A percentile compares a stretch with the other conserved stretches of the same genome.
Conservation (phyloP, 2,888 invertebrate genomes). For the Cyaniris semiargus region DNA sequence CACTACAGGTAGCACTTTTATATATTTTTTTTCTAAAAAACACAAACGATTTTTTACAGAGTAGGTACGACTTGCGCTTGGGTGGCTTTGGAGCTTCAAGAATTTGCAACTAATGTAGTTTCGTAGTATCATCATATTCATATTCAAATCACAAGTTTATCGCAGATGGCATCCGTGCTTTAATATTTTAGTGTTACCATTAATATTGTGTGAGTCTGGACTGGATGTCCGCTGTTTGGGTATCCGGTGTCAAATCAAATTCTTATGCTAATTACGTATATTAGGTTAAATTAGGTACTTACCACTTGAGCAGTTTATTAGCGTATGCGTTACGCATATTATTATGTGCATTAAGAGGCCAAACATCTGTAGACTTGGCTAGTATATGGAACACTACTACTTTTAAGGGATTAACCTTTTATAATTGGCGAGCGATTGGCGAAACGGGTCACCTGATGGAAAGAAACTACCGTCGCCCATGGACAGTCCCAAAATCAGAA, state of each 20-base stretch:
- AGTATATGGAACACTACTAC: too few relatives aligned
- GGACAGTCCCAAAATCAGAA: too few relatives aligned
- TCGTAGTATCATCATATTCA: constrained; percentile 27
- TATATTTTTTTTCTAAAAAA: not conserved
- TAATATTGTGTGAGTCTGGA: constrained; percentile 57
- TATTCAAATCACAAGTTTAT: constrained; percentile 39
- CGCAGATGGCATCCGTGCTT: constrained; percentile 44
- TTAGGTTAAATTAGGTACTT: not conserved
- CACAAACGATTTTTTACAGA: not conserved
- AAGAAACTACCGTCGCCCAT: too few relatives aligned
- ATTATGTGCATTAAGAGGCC: too few relatives aligned
- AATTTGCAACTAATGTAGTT: not conserved
- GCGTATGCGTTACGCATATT: not conserved
- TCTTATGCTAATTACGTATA: not conserved
- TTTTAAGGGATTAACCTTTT: too few relatives aligned
- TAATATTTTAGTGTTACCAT: constrained; percentile 48
- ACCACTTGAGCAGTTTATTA: not conserved
- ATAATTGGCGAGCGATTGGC: too few relatives aligned
- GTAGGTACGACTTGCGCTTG: not conserved
- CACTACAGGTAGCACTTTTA: too few relatives aligned
- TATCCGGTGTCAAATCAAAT: constrained; percentile 61
- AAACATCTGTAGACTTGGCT: too few relatives aligned
- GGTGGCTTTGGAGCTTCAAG: not conserved
- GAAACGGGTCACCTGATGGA: too few relatives aligned
- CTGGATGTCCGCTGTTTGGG: constrained; percentile 47